Conservation (phyloP, 2,888 invertebrate genomes). For the Lomographa bimaculata region DNA sequence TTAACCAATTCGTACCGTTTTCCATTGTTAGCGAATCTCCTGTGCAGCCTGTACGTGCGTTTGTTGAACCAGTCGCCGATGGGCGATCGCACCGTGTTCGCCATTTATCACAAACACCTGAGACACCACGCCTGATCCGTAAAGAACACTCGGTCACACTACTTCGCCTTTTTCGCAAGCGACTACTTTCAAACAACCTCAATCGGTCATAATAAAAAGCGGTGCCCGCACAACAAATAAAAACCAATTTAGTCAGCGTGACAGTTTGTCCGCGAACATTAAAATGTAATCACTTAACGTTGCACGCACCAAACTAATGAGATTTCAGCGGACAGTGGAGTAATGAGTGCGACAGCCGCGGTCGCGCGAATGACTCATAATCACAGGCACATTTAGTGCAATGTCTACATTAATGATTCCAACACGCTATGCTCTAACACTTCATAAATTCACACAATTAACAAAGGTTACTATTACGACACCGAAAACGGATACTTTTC, state of each 20-base stretch:
- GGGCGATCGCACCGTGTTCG: slow-evolving; percentile 64
- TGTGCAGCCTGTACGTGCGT: slow-evolving; percentile 65
- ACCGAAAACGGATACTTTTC: slow-evolving; percentile 24
- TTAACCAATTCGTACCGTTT: slow-evolving; percentile 65
- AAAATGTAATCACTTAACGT: slow-evolving; percentile 79
- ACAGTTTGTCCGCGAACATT: slow-evolving; percentile 58
- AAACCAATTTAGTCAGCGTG: slow-evolving; percentile 58
- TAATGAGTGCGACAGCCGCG: slow-evolving; percentile 70
- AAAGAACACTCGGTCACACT: slow-evolving; percentile 53
- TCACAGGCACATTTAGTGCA: slow-evolving; percentile 64
- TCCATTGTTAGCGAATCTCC: slow-evolving; percentile 70
- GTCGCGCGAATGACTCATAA: slow-evolving; percentile 70
- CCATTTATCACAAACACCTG: slow-evolving; percentile 58
- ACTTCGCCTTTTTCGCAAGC: slow-evolving; percentile 45
- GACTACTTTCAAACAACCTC: slow-evolving; percentile 62
- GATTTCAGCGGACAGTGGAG: slow-evolving; percentile 74
- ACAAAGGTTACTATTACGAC: slow-evolving; percentile 21
- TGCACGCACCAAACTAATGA: slow-evolving; percentile 78
- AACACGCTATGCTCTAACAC: slow-evolving; percentile 39
- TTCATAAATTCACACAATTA: slow-evolving; percentile 18
- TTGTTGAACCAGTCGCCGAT: slow-evolving; percentile 73
- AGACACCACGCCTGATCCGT: slow-evolving; percentile 45
- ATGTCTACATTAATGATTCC: slow-evolving; percentile 53
- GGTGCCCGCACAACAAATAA: slow-evolving; percentile 56
- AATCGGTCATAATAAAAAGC: slow-evolving; percentile 52